Percentiles rank a stretch among this genome's conserved stretches.
phyloP scores from a whole-genome alignment of 2,797 vertebrate genomes.

The Manis crassicaudata region DNA sequence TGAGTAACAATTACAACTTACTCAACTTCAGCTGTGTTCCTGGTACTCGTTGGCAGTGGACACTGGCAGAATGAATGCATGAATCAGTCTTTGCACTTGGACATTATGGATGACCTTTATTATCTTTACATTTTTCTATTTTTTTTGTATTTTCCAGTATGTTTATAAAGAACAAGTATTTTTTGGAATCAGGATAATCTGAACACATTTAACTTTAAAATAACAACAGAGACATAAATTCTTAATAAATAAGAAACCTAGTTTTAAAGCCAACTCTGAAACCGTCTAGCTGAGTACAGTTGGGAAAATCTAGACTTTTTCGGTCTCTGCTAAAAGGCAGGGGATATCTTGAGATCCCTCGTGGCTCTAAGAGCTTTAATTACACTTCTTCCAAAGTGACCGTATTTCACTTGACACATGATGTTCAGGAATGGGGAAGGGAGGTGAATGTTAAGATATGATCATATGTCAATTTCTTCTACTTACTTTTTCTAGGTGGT shows the following conservation, averaged over 20 bases:
- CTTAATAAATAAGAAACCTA: neutral
- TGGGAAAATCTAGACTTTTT: neutral
- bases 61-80: neutral
- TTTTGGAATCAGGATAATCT: neutral
- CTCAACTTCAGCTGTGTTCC: neutral
- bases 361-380: slow-evolving; percentile 11
- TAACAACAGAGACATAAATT: neutral
- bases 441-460: neutral
- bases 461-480: neutral
- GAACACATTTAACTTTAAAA: neutral
- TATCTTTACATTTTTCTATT: neutral
- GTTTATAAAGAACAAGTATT: neutral
- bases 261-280: slow-evolving; percentile 10
- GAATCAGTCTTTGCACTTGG: neutral
- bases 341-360: neutral
- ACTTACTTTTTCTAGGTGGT: neutral
- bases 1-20: neutral
- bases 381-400: slow-evolving; percentile 3
- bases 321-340: slow-evolving; percentile 4
- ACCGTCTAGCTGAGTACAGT: neutral
- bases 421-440: neutral
- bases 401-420: neutral
- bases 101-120: neutral
- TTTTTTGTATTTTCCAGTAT: neutral
- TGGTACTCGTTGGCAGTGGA: neutral